These are phyloP conservation scores for Microctonus hyperodae DNA, from an alignment of 2,888 invertebrate species.

Conservation along the genomic window DNA sequence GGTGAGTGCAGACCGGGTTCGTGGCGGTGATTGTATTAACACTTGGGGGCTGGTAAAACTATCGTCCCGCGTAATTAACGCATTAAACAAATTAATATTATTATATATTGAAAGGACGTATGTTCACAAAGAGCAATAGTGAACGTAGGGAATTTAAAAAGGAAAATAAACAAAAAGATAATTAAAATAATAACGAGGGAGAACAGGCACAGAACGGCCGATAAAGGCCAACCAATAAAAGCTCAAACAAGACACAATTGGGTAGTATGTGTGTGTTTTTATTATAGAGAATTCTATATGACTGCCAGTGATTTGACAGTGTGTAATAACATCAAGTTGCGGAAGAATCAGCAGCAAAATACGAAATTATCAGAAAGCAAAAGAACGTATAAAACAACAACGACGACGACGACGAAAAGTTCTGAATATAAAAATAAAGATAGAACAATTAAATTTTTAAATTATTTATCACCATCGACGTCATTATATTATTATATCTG, in stretches of 20 bases:
- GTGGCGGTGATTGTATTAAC: constrained; percentile 44
- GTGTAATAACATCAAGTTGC: constrained; percentile 25
- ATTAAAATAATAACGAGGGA: not conserved
- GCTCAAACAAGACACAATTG: not conserved
- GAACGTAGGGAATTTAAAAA: too few relatives aligned
- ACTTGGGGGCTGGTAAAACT: constrained; percentile 36
- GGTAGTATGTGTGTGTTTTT: constrained; percentile 27
- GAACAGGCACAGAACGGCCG: not conserved
- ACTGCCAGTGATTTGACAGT: constrained; percentile 32
- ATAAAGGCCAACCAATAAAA: not conserved
- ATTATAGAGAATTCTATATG: constrained; percentile 19
- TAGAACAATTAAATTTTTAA: not conserved
- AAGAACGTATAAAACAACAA: not conserved
- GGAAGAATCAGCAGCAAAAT: constrained; percentile 7
- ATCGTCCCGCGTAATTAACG: constrained; percentile 36
- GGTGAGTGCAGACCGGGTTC: constrained; percentile 45
- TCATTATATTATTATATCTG: not conserved
- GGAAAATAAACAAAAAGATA: not conserved
- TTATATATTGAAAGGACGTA: constrained; percentile 16
- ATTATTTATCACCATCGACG: not conserved
- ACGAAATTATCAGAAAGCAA: not conserved
- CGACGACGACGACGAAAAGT: not conserved
- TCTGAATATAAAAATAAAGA: not conserved
- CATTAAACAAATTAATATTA: constrained; percentile 15
- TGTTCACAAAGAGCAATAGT: not conserved